A percentile compares a stretch with the other conserved stretches of the same genome.
Evolutionary conservation across 2,888 invertebrate species (phyloP).

Genomic region (Bembecia ichneumoniformis): DNA sequence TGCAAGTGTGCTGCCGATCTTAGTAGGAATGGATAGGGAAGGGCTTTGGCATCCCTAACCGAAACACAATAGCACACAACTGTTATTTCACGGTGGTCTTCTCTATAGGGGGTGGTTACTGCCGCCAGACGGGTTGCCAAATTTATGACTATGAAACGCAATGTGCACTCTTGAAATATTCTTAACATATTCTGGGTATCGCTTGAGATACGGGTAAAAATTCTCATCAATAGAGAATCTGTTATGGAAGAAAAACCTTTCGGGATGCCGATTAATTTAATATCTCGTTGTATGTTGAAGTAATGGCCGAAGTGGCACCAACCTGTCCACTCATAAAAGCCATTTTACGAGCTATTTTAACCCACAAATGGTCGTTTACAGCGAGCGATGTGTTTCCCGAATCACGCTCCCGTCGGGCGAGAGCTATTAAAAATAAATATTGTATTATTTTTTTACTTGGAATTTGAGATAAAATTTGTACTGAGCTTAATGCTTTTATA

Average conservation of each 20-base stretch:
- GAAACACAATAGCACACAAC: too few relatives aligned
- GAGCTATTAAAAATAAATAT: slow-evolving; percentile 7
- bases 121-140: too few relatives aligned
- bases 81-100: too few relatives aligned
- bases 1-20: too few relatives aligned
- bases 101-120: too few relatives aligned
- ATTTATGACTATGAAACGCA: too few relatives aligned
- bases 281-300: slow-evolving; percentile 37
- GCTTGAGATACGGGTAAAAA: too few relatives aligned
- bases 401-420: slow-evolving; percentile 21
- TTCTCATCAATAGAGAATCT: slow-evolving; percentile 5
- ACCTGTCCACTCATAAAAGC: slow-evolving; percentile 55
- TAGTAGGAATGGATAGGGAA: too few relatives aligned
- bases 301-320: slow-evolving; percentile 41
- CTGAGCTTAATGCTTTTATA: neutral
- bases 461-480: slow-evolving; percentile 2
- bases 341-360: slow-evolving; percentile 54
- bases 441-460: slow-evolving; percentile 2
- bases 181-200: too few relatives aligned
- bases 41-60: too few relatives aligned
- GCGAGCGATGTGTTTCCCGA: slow-evolving; percentile 40
- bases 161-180: too few relatives aligned
- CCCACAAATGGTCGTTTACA: slow-evolving; percentile 47
- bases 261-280: slow-evolving; percentile 41
- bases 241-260: slow-evolving; percentile 11